Conservation (phyloP, 2,113 vertebrate species). For the Indicator indicator region DNA sequence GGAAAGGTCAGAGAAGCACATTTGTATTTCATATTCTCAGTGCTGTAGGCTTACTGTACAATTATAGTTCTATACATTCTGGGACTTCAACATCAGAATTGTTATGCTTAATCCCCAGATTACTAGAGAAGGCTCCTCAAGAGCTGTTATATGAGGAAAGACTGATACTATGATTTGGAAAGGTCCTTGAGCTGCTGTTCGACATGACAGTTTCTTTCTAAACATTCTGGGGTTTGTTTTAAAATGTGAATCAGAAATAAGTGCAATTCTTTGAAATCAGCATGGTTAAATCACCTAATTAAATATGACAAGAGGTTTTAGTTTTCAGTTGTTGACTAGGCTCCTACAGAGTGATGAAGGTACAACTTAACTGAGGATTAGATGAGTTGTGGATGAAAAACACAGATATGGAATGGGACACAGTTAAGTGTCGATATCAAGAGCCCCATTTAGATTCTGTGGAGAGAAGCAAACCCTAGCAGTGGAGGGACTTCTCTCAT, state of each 20-base stretch:
- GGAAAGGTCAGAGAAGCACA: not conserved
- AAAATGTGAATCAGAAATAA: constrained; percentile 28
- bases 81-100: not conserved
- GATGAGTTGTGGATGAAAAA: not conserved
- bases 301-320: constrained; percentile 23
- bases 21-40: not conserved
- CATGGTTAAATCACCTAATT: constrained; percentile 47
- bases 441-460: not conserved
- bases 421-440: not conserved
- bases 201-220: not conserved
- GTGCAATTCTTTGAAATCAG: constrained; percentile 33
- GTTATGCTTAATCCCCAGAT: not conserved
- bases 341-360: constrained; percentile 17
- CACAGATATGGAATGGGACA: not conserved
- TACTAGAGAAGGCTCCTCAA: not conserved
- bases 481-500: not conserved
- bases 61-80: not conserved
- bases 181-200: not conserved
- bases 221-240: constrained; percentile 45
- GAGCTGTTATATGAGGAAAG: not conserved
- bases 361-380: not conserved
- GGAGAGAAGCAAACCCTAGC: not conserved
- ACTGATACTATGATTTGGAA: constrained; percentile 15
- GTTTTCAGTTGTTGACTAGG: constrained; percentile 46
- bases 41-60: not conserved